phyloP scores from a whole-genome alignment of 2,113 vertebrate species.

The Corapipo altera region DNA sequence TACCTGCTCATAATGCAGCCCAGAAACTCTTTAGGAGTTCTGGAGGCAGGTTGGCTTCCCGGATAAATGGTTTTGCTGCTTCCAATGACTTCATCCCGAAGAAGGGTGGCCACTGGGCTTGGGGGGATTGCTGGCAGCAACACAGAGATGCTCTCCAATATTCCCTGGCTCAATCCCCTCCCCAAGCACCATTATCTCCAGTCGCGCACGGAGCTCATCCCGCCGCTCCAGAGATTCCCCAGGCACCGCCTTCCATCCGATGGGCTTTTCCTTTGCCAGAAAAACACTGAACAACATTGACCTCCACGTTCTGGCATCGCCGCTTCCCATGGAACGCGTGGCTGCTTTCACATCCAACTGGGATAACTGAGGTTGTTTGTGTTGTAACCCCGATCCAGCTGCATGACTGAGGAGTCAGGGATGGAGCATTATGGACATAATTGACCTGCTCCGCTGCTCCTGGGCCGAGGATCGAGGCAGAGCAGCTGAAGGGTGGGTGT shows the following conservation, averaged over 20 bases:
- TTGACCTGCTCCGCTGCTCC: not conserved
- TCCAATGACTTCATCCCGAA: not conserved
- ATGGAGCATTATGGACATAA: not conserved
- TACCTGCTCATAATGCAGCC: not conserved
- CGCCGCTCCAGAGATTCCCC: conserved; percentile 12
- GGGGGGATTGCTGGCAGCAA: not conserved
- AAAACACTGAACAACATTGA: conserved; percentile 32
- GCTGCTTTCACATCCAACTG: conserved; percentile 28
- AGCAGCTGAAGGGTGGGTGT: conserved; percentile 50
- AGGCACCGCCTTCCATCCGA: conserved; percentile 44
- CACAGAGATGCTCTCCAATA: not conserved
- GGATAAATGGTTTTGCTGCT: not conserved
- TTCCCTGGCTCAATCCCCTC: conserved; percentile 38
- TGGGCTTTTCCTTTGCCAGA: conserved; percentile 1
- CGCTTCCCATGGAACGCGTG: conserved; percentile 32
- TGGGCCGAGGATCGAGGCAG: not conserved
- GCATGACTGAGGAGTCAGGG: not conserved
- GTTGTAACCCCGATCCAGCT: conserved; percentile 14
- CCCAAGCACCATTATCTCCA: conserved; percentile 28
- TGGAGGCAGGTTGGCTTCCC: not conserved
- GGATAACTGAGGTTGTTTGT: conserved; percentile 25
- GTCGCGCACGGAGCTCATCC: conserved; percentile 13
- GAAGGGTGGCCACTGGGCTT: conserved; percentile 13
- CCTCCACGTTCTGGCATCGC: conserved; percentile 55
- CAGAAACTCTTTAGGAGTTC: not conserved